A percentile compares a stretch with the other conserved stretches of the same genome.
These are phyloP conservation scores for Romanomermis culicivorax DNA, from an alignment of 2,888 invertebrate genomes.

Conservation along the genomic window DNA sequence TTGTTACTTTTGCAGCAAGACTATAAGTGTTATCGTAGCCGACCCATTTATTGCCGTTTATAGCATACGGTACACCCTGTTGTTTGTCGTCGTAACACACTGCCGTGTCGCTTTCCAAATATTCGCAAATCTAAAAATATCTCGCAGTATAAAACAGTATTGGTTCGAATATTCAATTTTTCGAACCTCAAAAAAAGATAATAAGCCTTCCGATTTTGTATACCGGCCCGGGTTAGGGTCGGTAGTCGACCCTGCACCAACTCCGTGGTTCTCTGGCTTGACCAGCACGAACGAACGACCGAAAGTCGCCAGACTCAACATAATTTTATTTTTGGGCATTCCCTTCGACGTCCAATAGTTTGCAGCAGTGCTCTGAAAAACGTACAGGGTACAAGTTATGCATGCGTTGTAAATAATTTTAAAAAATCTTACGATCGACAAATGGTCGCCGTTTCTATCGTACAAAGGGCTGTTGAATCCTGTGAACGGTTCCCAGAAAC, in stretches of 20 bases:
- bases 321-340: background rate
- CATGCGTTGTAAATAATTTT: too few relatives aligned
- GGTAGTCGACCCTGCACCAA: background rate
- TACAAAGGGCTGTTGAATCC: constrained; percentile 7
- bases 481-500: constrained; percentile 7
- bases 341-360: background rate
- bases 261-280: background rate
- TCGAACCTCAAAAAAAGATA: background rate
- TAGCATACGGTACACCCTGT: constrained; percentile 51
- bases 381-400: too few relatives aligned
- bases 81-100: constrained; percentile 38
- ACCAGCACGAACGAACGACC: background rate
- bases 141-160: too few relatives aligned
- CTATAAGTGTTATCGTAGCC: constrained; percentile 70
- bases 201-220: background rate
- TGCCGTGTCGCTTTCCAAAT: background rate
- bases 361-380: too few relatives aligned
- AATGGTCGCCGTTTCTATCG: background rate
- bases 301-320: background rate
- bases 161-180: too few relatives aligned
- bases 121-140: background rate
- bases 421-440: too few relatives aligned
- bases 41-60: constrained; percentile 64
- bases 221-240: background rate
- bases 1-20: constrained; percentile 50